These are phyloP conservation scores for Pomatorhinus ruficollis DNA, from an alignment of 2,113 vertebrate species.

Conservation along the genomic window DNA sequence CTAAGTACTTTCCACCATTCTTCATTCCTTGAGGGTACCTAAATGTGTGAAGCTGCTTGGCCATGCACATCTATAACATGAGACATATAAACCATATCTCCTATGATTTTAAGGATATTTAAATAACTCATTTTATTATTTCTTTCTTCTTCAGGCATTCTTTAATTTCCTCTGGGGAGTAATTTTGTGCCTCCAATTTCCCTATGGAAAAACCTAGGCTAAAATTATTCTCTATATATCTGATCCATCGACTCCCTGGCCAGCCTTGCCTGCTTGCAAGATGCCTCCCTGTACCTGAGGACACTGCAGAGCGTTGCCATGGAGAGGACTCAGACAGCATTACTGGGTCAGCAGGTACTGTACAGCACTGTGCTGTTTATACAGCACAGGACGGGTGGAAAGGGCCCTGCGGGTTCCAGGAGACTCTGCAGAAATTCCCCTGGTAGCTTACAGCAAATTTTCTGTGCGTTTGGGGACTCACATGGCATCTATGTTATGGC, in stretches of 20 bases:
- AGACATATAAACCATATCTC: background rate
- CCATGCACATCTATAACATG: background rate
- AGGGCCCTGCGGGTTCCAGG: background rate
- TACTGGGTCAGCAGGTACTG: background rate
- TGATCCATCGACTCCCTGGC: background rate
- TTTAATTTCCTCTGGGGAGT: background rate
- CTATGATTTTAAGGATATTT: background rate
- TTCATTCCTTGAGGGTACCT: background rate
- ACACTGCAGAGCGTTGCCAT: conserved; percentile 34
- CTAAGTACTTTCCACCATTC: background rate
- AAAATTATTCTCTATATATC: background rate
- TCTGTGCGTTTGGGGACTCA: background rate
- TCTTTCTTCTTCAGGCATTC: background rate
- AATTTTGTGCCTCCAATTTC: background rate
- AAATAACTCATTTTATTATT: background rate
- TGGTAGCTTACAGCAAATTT: background rate
- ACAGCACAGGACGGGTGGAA: background rate
- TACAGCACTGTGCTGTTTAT: background rate
- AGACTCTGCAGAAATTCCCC: background rate
- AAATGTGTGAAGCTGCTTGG: background rate
- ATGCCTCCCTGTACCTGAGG: background rate
- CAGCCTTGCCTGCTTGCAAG: background rate
- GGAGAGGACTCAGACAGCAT: conserved; percentile 43
- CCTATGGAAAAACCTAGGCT: background rate
- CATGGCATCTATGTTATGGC: background rate